These are phyloP conservation scores for Octodon degus DNA, from an alignment of 2,113 vertebrate genomes.

Conservation along the genomic window DNA sequence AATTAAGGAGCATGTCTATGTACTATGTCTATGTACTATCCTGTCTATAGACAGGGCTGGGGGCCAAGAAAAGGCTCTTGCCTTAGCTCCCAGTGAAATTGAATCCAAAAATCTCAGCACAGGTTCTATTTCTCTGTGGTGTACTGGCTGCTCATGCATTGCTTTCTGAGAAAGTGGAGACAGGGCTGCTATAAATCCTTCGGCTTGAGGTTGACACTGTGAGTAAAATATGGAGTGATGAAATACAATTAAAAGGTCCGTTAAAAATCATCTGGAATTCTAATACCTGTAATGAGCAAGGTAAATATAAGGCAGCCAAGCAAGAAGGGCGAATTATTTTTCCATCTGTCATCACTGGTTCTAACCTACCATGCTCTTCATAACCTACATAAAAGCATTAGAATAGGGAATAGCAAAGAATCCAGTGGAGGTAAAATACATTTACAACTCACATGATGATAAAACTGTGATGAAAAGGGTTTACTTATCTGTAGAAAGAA, in stretches of 20 bases:
- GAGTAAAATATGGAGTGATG: background rate
- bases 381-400: background rate
- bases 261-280: constrained; percentile 48
- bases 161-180: constrained; percentile 49
- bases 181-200: constrained; percentile 37
- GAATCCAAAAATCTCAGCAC: constrained; percentile 71
- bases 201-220: background rate
- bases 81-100: constrained; percentile 73
- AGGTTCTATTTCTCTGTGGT: constrained; percentile 65
- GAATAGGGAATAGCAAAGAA: background rate
- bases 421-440: no score
- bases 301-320: constrained; percentile 58
- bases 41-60: constrained; percentile 70
- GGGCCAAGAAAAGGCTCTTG: constrained; percentile 58
- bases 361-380: background rate
- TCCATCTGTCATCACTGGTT: background rate
- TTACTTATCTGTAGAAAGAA: background rate
- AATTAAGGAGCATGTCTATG: constrained; percentile 79
- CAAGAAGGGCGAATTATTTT: constrained; percentile 16
- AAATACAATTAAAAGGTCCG: constrained; percentile 50
- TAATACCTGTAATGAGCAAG: constrained; percentile 52
- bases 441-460: background rate
- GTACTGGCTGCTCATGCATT: constrained; percentile 25
- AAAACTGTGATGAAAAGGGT: background rate
- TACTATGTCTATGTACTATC: constrained; percentile 54